Conservation (phyloP, 2,888 invertebrate species). For the Drosophila anomelani region DNA sequence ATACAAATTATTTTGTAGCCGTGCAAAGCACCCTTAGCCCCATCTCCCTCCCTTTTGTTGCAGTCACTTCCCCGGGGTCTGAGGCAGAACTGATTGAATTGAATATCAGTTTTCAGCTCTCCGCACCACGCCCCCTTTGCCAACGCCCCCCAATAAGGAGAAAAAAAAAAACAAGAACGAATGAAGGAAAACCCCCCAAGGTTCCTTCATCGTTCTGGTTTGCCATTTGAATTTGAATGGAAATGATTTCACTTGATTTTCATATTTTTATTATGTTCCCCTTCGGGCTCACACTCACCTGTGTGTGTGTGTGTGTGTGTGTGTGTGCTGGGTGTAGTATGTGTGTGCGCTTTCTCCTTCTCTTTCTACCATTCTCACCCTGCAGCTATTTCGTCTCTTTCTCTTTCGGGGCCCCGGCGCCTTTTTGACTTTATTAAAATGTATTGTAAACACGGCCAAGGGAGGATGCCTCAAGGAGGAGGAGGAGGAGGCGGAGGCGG, state of each 20-base stretch:
- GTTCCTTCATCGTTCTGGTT: conserved; percentile 37
- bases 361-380: not conserved
- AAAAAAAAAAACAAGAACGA: not conserved
- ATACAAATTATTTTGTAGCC: not conserved
- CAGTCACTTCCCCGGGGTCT: conserved; percentile 29
- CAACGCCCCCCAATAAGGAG: not conserved
- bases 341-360: not conserved
- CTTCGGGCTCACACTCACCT: conserved; percentile 24
- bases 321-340: not conserved
- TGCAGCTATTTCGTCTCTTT: conserved; percentile 22
- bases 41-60: not conserved
- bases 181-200: conserved; percentile 2
- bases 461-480: not conserved
- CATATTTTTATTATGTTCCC: conserved; percentile 69
- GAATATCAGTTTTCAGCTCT: conserved; percentile 75
- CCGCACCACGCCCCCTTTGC: conserved; percentile 9
- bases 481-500: not conserved
- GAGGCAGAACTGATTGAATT: conserved; percentile 72
- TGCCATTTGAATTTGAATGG: conserved; percentile 75
- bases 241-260: conserved; percentile 78
- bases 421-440: conserved; percentile 52
- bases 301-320: not conserved
- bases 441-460: conserved; percentile 29
- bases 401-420: conserved; percentile 30
- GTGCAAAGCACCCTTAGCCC: not conserved